These are phyloP conservation scores for Pyrrhia umbra DNA, from an alignment of 2,888 invertebrate species.

Conservation along the genomic window DNA sequence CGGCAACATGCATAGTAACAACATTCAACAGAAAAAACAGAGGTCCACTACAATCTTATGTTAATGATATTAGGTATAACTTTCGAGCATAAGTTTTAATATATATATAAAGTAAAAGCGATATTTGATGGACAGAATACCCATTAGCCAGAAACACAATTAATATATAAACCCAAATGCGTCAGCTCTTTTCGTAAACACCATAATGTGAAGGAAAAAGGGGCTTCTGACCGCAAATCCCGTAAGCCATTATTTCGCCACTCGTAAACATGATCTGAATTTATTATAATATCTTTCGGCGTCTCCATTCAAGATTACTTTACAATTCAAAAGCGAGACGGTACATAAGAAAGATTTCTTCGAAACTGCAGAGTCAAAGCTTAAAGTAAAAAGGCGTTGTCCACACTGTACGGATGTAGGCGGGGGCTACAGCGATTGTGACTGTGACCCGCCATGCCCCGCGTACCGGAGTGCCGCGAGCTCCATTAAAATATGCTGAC, in stretches of 20 bases:
- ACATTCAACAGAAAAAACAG: too few relatives aligned
- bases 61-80: too few relatives aligned
- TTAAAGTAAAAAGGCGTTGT: constrained; percentile 26
- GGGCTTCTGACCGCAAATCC: constrained; percentile 63
- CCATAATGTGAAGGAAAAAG: constrained; percentile 55
- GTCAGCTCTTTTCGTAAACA: constrained; percentile 44
- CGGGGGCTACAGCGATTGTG: constrained; percentile 34
- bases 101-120: too few relatives aligned
- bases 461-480: constrained; percentile 39
- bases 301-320: constrained; percentile 44
- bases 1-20: background rate
- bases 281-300: constrained; percentile 58
- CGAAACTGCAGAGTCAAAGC: constrained; percentile 34
- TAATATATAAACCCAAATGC: constrained; percentile 32
- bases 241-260: constrained; percentile 57
- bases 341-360: constrained; percentile 46
- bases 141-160: constrained; percentile 20
- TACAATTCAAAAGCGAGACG: constrained; percentile 51
- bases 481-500: constrained; percentile 77
- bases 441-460: constrained; percentile 32
- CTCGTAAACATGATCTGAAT: constrained; percentile 69
- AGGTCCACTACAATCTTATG: too few relatives aligned
- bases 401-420: constrained; percentile 12
- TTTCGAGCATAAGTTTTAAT: too few relatives aligned
- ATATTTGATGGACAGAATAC: background rate